These are phyloP conservation scores for Poecilia picta DNA, from an alignment of 2,797 vertebrate genomes.

Conservation along the genomic window DNA sequence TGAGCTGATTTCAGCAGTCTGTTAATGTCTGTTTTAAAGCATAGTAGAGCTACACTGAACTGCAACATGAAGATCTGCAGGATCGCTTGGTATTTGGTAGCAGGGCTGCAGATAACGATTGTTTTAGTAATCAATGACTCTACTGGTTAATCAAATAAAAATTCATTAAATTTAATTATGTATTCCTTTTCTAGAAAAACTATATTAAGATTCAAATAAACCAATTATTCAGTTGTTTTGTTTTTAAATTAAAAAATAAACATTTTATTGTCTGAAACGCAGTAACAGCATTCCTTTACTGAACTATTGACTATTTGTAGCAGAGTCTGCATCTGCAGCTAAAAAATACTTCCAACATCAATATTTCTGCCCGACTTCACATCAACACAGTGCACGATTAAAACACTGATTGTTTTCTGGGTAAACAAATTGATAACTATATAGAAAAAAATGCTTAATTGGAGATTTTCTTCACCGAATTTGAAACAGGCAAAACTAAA, in stretches of 20 bases:
- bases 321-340: neutral
- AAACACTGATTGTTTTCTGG: neutral
- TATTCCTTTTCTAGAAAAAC: too few species aligned
- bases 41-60: neutral
- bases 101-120: neutral
- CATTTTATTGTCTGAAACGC: neutral
- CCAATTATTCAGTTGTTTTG: neutral
- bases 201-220: neutral
- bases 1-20: neutral
- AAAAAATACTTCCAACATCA: neutral
- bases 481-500: neutral
- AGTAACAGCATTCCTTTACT: neutral
- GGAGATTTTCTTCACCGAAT: neutral
- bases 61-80: neutral
- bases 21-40: conserved; percentile 27
- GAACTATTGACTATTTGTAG: neutral
- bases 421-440: neutral
- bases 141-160: neutral
- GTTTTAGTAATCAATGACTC: neutral
- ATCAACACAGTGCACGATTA: neutral
- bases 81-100: neutral
- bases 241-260: neutral
- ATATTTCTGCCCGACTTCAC: neutral
- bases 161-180: too few species aligned
- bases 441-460: neutral